Evolutionary conservation across 2,888 invertebrate species (phyloP), one percentile per base, ranked within the genome.

Genomic region (Nasonovia ribisnigri): DNA sequence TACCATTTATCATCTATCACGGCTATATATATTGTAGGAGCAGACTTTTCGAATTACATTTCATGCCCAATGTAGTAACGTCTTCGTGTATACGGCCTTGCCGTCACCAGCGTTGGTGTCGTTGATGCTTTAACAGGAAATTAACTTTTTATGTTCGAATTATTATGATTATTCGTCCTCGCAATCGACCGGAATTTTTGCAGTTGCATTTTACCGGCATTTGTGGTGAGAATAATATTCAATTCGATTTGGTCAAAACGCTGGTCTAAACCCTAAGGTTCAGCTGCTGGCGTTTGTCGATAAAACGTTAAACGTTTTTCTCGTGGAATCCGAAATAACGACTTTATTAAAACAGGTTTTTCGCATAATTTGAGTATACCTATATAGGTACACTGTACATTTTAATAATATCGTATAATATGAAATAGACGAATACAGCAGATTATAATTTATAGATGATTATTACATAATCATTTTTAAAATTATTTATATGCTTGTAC

Each of bases 61-160:
- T 43, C 26, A 91, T 36, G 84, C 88, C 16, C 13, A 88, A 88
- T n/a, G 29, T 57, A 26, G 88, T 24, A 36, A 57, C 54, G 43
- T 91, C 54, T 84, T 91, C 43, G 3, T 57, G 26, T 8, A 77
- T 20, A 77, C 84, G 57, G 86, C 86, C 91, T 91, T 86, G 91
- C 20, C 36, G 42, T 26, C 16, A 3, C 16, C 16, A 24, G 13
- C 43, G 57, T 20, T 43, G 54, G 20, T 77, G 67, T 77, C 8
- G 77, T 77, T 20, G 13, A 16, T 43, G 26, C 13, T 91, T n/a
- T n/a, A 26, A 86, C 91, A 86, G 91, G 91, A 91, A 91, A 91
- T 91, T 91, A 84, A n/a, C 57, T 86, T 86, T 86, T 84, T 84
- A 26, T 84, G n/a, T 26, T 84, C 36, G 16, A 77, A 77, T 77